These are phyloP conservation scores for Phodopus roborovskii DNA, from an alignment of 2,113 vertebrate species.

Conservation along the genomic window DNA sequence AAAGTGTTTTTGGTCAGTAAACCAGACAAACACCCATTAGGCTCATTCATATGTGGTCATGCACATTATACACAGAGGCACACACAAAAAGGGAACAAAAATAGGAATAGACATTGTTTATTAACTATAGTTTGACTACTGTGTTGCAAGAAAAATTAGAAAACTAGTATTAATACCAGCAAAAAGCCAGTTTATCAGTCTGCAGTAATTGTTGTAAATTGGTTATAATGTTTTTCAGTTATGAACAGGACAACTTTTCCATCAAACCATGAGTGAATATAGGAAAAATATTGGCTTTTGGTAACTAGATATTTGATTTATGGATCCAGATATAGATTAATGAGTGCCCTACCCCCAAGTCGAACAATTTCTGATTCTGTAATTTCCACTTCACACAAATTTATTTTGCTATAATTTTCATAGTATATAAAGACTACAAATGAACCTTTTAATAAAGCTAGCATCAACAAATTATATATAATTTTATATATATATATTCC, in stretches of 20 bases:
- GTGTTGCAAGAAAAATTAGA: background rate
- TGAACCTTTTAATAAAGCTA: background rate
- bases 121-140: background rate
- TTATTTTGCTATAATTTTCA: slow-evolving; percentile 18
- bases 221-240: background rate
- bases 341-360: background rate
- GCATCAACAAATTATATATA: background rate
- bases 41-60: background rate
- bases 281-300: background rate
- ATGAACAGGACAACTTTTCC: background rate
- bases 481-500: background rate
- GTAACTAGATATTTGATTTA: slow-evolving; percentile 2
- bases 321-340: background rate
- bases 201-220: background rate
- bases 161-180: background rate
- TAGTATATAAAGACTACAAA: background rate
- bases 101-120: background rate
- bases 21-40: background rate
- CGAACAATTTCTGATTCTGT: background rate
- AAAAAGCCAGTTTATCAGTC: background rate
- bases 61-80: background rate
- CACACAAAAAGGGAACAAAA: background rate
- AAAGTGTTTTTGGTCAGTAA: background rate
- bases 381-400: slow-evolving; percentile 28
- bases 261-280: background rate